Base-by-base conservation (phyloP, 2,113 vertebrate species). In the Barnardius zonarius region DNA sequence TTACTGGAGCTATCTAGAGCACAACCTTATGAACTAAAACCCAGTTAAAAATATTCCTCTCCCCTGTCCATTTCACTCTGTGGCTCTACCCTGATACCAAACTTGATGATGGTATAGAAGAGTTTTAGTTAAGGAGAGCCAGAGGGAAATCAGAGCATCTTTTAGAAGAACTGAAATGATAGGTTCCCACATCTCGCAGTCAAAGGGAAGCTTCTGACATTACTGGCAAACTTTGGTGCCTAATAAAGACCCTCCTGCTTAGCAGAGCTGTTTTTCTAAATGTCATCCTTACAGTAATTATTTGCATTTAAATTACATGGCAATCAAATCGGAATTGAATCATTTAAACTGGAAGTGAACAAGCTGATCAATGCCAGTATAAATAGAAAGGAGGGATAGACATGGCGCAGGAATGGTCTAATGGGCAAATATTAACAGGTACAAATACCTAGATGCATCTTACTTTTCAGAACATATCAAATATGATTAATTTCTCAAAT, bases 271-370 rank as follows among this genome's bases (percentile, higher is more conserved):
- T 92, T 98, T 98, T 97, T 97, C 97, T 97, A 97, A 94, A 96
- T 97, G 96, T 97, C 90, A 96, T 98, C 98, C 98, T 98, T 98
- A 98, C 95, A 97, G 98, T 98, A 98, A 98, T 98, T 98, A 98
- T 98, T 97, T 97, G 97, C 98, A 98, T 98, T 98, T 98, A 98
- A 97, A 98, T 98, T 98, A 97, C 97, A 98, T 97, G 96, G 96
- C 98, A 98, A 98, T 98, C 98, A 98, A 98, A 98, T 98, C 98
- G 98, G 98, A 98, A 98, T 98, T 97, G 97, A 98, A 97, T 98
- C 97, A 97, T 97, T 98, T 98, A 98, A 98, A 98, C 97, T 97
- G 97, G 98, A 98, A 98, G 96, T 98, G 98, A 98, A 97, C 97
- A 97, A 98, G 97, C 92, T 98, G 98, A 98, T 98, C 98, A 98